Evolutionary conservation across 35 echinoderm and acorn worm species (phyloP), one percentile per base, ranked within the genome.

Genomic region (Acanthaster planci): DNA sequence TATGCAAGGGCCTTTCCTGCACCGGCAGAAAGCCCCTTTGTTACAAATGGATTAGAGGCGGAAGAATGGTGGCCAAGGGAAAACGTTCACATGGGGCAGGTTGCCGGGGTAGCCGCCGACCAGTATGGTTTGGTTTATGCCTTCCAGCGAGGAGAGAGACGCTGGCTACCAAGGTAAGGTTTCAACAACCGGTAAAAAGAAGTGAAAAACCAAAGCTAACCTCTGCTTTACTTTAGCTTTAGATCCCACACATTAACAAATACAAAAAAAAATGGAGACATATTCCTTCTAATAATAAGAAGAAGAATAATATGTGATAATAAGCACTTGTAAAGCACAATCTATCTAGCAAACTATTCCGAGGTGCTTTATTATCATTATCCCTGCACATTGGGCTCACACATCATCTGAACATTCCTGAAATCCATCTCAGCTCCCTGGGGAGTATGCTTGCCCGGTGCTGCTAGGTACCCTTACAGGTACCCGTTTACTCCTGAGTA

Each of bases 21-120:
- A 32, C 9, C 87, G 27, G 38, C 51, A 34, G 84, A 77, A 19
- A 79, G 80, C 26, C 19, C 83, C 10, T 60, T 58, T 12, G 23
- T 80, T 27, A 75, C 85, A 67, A 87, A 80, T 76, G 89, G 75
- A 6, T 34, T 81, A 7, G 39, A 80, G 5, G 21, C 83, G 16
- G 58, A 80, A 32, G 89, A 86, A 53, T 86, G 88, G 84, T 95
- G 93, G 89, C 93, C 93, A 5, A 67, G 80, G 60, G 67, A 86
- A 19, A 56, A 77, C 14, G 34, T 90, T 2, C 84, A 39, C 42
- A 86, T 95, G 14, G 93, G 93, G 17, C 93, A 95, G 38, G 89
- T 95, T 35, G 84, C 93, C 29, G 88, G 93, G 2, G 79, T 95
- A 4, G 93, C 59, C 34, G 84, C 89, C 7, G 93, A 95, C 50